phyloP scores from a whole-genome alignment of 2,113 vertebrate species.

The Pristiophorus japonicus region DNA sequence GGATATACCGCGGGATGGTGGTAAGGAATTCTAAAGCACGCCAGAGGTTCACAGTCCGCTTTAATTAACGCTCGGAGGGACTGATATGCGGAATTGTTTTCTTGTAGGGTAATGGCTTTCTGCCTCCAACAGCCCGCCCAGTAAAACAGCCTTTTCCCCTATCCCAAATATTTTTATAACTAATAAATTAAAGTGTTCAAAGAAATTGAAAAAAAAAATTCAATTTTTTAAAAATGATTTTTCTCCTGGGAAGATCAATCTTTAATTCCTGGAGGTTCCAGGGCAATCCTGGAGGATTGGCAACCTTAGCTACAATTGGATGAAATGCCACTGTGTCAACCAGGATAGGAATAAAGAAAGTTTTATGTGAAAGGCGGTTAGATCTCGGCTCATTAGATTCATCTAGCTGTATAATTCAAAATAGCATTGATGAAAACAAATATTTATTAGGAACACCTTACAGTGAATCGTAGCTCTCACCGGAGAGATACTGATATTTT shows the following conservation, averaged over 20 bases:
- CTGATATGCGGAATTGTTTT: background rate
- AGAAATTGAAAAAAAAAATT: background rate
- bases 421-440: background rate
- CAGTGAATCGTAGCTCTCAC: background rate
- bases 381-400: background rate
- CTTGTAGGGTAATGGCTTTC: background rate
- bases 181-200: background rate
- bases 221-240: background rate
- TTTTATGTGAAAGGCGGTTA: background rate
- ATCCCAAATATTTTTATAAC: background rate
- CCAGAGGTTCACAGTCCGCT: background rate
- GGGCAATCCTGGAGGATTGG: background rate
- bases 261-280: background rate
- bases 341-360: background rate
- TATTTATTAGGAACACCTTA: slow-evolving; percentile 27
- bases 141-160: too few relatives aligned
- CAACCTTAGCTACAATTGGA: background rate
- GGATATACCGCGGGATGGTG: background rate
- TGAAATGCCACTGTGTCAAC: background rate
- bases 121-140: too few relatives aligned
- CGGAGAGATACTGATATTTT: background rate
- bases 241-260: background rate
- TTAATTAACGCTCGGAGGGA: background rate
- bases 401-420: background rate
- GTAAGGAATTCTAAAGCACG: background rate